Base-by-base conservation (phyloP, 2,113 vertebrate species). In the Tetrax tetrax region DNA sequence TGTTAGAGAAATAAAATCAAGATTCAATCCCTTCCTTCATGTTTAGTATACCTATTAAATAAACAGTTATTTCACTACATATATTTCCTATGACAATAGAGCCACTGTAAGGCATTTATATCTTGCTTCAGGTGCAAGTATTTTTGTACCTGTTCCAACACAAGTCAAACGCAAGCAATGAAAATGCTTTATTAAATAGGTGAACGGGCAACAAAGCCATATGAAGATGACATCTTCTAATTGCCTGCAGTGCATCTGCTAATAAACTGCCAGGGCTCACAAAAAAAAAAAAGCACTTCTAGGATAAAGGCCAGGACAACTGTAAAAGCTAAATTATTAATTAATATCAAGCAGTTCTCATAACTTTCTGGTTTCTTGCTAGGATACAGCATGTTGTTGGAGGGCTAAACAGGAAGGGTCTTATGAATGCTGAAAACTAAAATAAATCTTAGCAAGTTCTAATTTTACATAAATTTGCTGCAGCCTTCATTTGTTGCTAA, bases 311-410 rank as follows among this genome's bases (percentile, higher is more conserved):
- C 83, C 48, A 66, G 63, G 64, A 91, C 74, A 72, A 90, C 54
- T 93, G 51, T 77, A 95, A 95, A 89, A 25, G 72, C 92, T 97
- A 83, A 87, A 96, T 97, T 97, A 96, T 97, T 98, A 96, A 96
- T 95, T 95, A 95, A 95, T 96, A 97, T 83, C 84, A 96, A 51
- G 68, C 71, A 95, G 59, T 53, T 85, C 83, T 96, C 87, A 93
- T 66, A 90, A 85, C 19, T 65, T 86, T 60, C 90, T 97, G 53
- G 29, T 96, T 97, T 95, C 86, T 96, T 95, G 82, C 78, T 94
- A 95, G 86, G 65, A 84, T 74, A 95, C 47, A 95, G 27, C 24
- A 76, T 53, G 83, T 72, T 83, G 23, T 69, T 94, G 43, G 38
- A 96, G 54, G 47, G 38, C 41, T 63, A 78, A 88, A 79, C 61